Evolutionary conservation across 2,113 vertebrate genomes (phyloP).

Genomic region (Apodemus sylvaticus): DNA sequence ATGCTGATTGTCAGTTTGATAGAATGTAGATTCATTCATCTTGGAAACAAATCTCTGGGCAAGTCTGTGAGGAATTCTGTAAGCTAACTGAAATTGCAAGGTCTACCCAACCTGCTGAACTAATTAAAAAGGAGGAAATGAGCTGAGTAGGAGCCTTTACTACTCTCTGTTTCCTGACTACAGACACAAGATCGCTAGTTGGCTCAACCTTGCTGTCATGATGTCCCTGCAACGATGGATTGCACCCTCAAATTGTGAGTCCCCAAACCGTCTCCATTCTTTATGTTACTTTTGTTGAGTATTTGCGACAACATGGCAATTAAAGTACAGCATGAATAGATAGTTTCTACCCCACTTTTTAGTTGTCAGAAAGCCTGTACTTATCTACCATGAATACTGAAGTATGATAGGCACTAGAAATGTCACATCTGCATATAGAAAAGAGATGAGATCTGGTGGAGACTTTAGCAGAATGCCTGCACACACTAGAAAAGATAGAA

Average conservation of each 20-base stretch:
- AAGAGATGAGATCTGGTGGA: background rate
- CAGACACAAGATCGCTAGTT: too few species aligned
- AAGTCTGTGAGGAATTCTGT: background rate
- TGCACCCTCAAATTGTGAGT: background rate
- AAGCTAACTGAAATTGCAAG: background rate
- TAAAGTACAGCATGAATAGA: background rate
- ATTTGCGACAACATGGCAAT: background rate
- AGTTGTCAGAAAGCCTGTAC: slow-evolving; percentile 45
- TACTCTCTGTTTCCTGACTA: background rate
- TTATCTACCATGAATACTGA: slow-evolving; percentile 1
- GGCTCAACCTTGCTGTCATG: too few species aligned
- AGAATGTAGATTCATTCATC: background rate
- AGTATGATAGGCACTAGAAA: background rate
- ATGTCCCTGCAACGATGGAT: background rate
- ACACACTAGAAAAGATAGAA: slow-evolving; percentile 7
- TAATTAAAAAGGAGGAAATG: background rate
- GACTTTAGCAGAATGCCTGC: background rate
- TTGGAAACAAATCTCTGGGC: background rate
- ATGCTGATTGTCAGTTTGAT: background rate
- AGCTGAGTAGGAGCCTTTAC: background rate
- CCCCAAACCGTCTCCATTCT: background rate
- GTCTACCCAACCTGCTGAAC: too few species aligned
- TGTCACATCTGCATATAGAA: slow-evolving; percentile 20
- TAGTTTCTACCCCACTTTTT: slow-evolving; percentile 2
- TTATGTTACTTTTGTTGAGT: background rate